A percentile compares a stretch with the other conserved stretches of the same genome.
Conservation (phyloP, 2,797 vertebrate species). For the Phoeniculus purpureus region DNA sequence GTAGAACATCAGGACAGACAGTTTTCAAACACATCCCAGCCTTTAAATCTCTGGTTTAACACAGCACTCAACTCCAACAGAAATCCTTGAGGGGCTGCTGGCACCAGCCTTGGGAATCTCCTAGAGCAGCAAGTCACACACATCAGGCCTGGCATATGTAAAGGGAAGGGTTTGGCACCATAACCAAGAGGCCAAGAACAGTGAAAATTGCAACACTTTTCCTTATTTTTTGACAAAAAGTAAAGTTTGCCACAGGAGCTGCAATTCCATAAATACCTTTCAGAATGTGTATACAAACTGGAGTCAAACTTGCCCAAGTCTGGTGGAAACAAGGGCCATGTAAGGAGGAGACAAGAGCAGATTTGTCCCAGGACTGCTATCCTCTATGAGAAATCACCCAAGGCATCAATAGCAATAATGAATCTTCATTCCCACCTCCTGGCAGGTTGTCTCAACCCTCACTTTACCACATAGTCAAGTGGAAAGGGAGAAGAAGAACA, state of each 20-base stretch:
- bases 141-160: background rate
- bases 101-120: background rate
- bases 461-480: background rate
- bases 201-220: background rate
- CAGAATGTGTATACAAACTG: background rate
- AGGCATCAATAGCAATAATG: background rate
- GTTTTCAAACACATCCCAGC: background rate
- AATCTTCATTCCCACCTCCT: background rate
- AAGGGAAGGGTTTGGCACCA: background rate
- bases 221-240: background rate
- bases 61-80: background rate
- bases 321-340: rapidly evolving
- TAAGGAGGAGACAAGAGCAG: background rate
- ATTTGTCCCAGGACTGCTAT: background rate
- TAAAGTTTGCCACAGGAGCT: background rate
- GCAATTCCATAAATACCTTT: background rate
- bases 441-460: background rate
- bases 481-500: background rate
- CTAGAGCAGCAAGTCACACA: background rate
- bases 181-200: background rate
- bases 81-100: background rate
- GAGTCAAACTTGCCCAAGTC: background rate
- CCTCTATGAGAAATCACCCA: background rate
- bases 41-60: slow-evolving; percentile 4
- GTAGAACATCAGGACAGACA: background rate